Conservation (phyloP, 2,113 vertebrate species). For the Haemorhous mexicanus region DNA sequence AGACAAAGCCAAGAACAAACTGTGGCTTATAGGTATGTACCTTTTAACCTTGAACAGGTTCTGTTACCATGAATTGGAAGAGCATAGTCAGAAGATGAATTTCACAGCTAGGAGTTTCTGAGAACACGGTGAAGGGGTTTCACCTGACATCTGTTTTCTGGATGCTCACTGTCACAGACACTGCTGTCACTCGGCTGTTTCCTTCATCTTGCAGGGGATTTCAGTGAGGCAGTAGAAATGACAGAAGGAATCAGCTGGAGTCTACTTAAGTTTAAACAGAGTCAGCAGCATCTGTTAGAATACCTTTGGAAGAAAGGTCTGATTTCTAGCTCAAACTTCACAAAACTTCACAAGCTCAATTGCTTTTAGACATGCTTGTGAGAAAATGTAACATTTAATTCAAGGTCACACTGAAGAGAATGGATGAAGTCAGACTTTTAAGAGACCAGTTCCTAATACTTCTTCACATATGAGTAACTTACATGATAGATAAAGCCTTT, state of each 20-base stretch:
- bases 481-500: not conserved
- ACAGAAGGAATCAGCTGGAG: constrained; percentile 57
- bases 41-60: constrained; percentile 56
- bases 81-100: not conserved
- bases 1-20: constrained; percentile 19
- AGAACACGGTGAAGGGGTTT: not conserved
- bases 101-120: constrained; percentile 27
- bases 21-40: not conserved
- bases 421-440: not conserved
- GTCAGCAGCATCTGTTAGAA: not conserved
- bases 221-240: not conserved
- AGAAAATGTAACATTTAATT: not conserved
- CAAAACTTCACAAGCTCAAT: not conserved
- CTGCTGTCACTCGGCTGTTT: not conserved
- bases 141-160: constrained; percentile 46
- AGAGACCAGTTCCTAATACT: not conserved
- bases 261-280: not conserved
- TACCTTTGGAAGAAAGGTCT: not conserved
- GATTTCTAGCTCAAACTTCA: not conserved
- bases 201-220: not conserved
- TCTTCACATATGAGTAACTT: not conserved
- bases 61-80: not conserved
- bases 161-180: constrained; percentile 2
- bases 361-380: not conserved
- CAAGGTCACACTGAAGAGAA: not conserved